Base-by-base conservation (phyloP, 2,888 invertebrate genomes). In the Eupithecia inturbata region DNA sequence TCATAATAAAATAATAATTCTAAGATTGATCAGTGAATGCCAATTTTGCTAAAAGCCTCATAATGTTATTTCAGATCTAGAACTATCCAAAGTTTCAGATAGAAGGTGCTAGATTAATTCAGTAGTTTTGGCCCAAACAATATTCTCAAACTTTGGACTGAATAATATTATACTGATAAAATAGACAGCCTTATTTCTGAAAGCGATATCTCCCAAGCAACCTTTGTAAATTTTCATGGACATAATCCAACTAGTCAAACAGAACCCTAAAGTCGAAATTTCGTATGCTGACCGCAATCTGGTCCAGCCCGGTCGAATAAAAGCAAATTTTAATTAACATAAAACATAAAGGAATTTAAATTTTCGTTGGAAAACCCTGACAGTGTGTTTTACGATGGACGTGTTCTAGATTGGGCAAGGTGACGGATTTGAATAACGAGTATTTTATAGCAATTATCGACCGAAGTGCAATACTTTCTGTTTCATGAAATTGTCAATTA, bases 311-410 rank as follows among this genome's bases (percentile, higher is more conserved):
- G 81, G 84, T 89, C 83, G 80, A 85, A 88, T 87, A 83, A 85
- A 87, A 87, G 83, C 86, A 85, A 86, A 87, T 84, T 86, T 86
- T 86, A 88, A 89, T 89, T 88, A 89, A 86, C 87, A 86, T 86
- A 84, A 85, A 85, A 85, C 83, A 84, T 82, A 84, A 83, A 81
- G 79, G 83, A 83, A 82, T 82, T 82, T 82, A 79, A 81, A 83
- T 82, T 78, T 78, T 67, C 70, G 66, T 33, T 70, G 71, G 53
- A 74, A 78, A 77, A 41, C 69, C 67, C 74, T 77, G 76, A 76
- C 71, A 70, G 71, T 73, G 63, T 67, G 71, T 77, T 78, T 77
- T 78, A 67, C 73, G 74, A 73, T 73, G 74, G 60, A 73, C 72
- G 70, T 75, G 70, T 22, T 67, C 60, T 66, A 71, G 41, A 68